Evolutionary conservation across 2,797 vertebrate species (phyloP), one percentile per base, ranked within the genome.

Genomic region (Rhyacichthys aspro): DNA sequence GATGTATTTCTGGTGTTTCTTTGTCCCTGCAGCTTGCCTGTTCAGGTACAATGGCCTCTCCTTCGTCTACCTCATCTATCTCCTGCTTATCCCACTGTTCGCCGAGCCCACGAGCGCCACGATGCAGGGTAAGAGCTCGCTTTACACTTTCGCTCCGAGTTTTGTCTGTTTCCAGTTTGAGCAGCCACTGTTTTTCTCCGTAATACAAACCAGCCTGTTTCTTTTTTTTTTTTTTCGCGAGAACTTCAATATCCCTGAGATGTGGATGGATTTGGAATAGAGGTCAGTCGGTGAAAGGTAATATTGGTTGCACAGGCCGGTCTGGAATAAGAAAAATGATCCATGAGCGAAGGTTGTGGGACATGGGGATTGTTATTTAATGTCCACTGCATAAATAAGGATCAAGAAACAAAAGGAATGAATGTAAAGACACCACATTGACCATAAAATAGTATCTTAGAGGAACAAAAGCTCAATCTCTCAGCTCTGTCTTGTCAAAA

Each of bases 41-140:
- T 99, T 98, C 92, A 95, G 98, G 90, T 99, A 95, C 93, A 99
- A 98, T 89, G 94, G 93, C 70, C 93, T 99, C 74, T 99, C 98
- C 86, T 95, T 99, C 54, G 90, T 98, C 94, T 98, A 98, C 95
- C 96, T 99, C 93, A 94, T 99, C 91, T 96, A 95, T 85, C 96
- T 99, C 90, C 94, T 99, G 88, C 96, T 98, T 72, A 95, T 98
- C 79, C 98, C 96, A 54, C 93, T 98, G 70, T 98, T 98, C 76
- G 91, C 98, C 14, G 97, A 99, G 87, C 94, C 98, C 60, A 95
- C 96, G 9, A 94, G 91, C 91, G 89, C 86, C 55, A 98, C 96
- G 0, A 96, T 98, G 97, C 91, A 97, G 92, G 96, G 98, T 98
- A 94, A 95, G 94, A 54, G 53, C 11, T 11, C 34, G 54, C 55